Evolutionary conservation across 2,797 vertebrate genomes (phyloP), one percentile per base, ranked within the genome.

Genomic region (Poecilia gillii): DNA sequence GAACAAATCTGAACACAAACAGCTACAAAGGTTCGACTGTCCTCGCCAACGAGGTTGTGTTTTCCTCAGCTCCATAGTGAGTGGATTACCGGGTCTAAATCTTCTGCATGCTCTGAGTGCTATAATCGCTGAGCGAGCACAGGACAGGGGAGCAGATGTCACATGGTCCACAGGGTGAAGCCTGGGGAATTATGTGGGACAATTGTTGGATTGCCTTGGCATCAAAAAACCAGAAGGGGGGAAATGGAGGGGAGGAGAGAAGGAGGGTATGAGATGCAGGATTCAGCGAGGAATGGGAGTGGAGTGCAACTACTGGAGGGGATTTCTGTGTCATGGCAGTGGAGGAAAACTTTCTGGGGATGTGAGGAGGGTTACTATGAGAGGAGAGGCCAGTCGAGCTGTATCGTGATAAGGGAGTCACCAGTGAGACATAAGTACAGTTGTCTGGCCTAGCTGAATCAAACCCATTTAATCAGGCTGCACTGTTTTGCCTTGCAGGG

Each of bases 81-180:
- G 88, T 93, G 94, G 94, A 96, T 96, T 96, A 96, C 92, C 88
- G 84, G 81, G 85, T 84, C 91, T 96, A 96, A 96, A 96, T 94
- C 95, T 95, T 94, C 91, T 91, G 92, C 85, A 93, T 94, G 91
- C 92, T 91, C 87, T 93, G 94, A 94, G 92, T 94, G 93, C 92
- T 94, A 91, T 96, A 96, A 96, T 96, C 94, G 87, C 93, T 90
- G 92, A 92, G 91, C 85, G 89, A 90, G 94, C 90, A 83, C 88
- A 78, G 92, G 85, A 84, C 87, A 39, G 64, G 93, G 88, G 88
- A 96, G 94, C 95, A 95, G 96, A 96, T 96, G 95, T 96, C 94
- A 95, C 94, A 96, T 95, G 92, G 95, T 95, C 90, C 72, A 74
- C 85, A 86, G 94, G 91, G 95, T 88, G 91, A 94, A 93, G 90